Percentiles rank a stretch among this genome's conserved stretches.
These are phyloP conservation scores for Bugula neritina DNA, from an alignment of 2,888 invertebrate species.

Conservation along the genomic window DNA sequence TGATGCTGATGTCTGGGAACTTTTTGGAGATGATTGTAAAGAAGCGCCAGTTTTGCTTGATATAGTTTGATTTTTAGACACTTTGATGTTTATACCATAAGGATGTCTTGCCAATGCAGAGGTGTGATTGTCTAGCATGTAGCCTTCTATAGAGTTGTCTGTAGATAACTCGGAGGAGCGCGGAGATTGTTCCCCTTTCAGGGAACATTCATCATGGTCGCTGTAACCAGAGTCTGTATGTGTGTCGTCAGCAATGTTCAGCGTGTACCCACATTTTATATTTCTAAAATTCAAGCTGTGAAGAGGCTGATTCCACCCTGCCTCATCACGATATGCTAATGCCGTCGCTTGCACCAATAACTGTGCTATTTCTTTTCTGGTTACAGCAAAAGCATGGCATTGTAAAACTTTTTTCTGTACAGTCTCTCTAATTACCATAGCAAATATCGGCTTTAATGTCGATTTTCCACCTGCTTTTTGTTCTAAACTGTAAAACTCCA, in stretches of 20 bases:
- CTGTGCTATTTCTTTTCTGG: background rate
- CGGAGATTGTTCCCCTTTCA: conserved; percentile 7
- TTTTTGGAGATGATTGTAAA: background rate
- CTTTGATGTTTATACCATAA: background rate
- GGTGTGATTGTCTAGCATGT: background rate
- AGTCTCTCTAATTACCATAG: conserved; percentile 15
- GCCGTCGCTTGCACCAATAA: conserved; percentile 17
- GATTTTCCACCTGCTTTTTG: conserved; percentile 1
- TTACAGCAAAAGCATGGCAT: conserved; percentile 18
- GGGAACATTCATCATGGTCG: conserved; percentile 19
- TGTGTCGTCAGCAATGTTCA: conserved; percentile 4
- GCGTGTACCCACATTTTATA: background rate
- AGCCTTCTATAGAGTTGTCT: background rate
- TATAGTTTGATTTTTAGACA: background rate
- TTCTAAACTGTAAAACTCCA: background rate
- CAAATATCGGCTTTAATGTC: conserved; percentile 1
- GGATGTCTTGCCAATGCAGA: background rate
- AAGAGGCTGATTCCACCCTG: conserved; percentile 14
- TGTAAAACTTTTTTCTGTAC: conserved; percentile 22
- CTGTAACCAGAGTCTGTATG: conserved; percentile 21
- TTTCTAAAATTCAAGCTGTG: background rate
- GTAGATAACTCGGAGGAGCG: background rate
- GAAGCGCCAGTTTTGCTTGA: background rate
- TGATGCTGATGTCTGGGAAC: background rate
- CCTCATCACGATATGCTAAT: background rate